A percentile compares a stretch with the other conserved stretches of the same genome.
Conservation (phyloP, 2,113 vertebrate genomes). For the Beaufortia kweichowensis region DNA sequence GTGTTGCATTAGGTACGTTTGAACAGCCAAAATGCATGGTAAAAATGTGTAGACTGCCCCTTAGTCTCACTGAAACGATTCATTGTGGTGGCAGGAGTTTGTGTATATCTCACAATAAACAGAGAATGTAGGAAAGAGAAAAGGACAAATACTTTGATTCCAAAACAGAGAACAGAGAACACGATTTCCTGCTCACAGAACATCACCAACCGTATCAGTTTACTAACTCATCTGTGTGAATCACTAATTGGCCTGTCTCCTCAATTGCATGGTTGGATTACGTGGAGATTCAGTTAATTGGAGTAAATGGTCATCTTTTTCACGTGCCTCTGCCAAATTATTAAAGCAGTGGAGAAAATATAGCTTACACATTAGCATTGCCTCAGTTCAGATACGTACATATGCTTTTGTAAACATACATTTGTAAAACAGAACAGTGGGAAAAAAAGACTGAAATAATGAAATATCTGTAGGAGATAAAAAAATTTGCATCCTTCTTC, state of each 20-base stretch:
- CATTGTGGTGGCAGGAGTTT: too few relatives aligned
- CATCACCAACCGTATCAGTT: constrained; percentile 21
- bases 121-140: too few relatives aligned
- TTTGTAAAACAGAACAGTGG: constrained; percentile 22
- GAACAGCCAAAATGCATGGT: too few relatives aligned
- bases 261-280: constrained; percentile 41
- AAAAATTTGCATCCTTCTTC: constrained; percentile 18
- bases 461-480: constrained; percentile 26
- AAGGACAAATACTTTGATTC: too few relatives aligned
- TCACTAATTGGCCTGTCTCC: constrained; percentile 19
- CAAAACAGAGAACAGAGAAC: neutral
- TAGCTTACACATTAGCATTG: constrained; percentile 33
- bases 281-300: constrained; percentile 32
- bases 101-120: too few relatives aligned
- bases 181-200: constrained; percentile 18
- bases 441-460: constrained; percentile 33
- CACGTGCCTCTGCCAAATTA: constrained; percentile 15
- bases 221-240: neutral
- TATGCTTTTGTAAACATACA: neutral
- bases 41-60: too few relatives aligned
- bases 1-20: too few relatives aligned
- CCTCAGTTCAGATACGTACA: constrained; percentile 21
- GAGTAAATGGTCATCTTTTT: constrained; percentile 26
- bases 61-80: too few relatives aligned
- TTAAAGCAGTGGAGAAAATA: constrained; percentile 10